Conservation (phyloP, 1,140 invertebrate genomes). For the Lepidostoma basale region DNA sequence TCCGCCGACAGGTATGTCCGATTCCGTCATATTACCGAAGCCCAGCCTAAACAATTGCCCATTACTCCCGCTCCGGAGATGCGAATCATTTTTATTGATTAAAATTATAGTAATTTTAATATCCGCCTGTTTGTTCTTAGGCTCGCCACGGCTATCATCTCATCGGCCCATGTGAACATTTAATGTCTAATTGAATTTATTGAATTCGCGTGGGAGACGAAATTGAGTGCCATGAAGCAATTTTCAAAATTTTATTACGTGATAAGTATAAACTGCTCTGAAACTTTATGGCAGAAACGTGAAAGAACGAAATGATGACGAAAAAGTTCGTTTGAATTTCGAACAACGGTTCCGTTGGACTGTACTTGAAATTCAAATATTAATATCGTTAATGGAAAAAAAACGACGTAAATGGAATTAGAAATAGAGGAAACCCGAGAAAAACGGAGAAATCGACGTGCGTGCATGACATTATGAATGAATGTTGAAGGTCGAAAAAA, state of each 20-base stretch:
- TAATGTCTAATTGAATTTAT: slow-evolving; percentile 33
- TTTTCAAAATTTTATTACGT: slow-evolving; percentile 22
- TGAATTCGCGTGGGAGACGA: slow-evolving; percentile 22
- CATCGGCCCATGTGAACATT: slow-evolving; percentile 11
- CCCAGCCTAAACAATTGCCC: slow-evolving; percentile 22
- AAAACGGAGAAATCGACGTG: no score
- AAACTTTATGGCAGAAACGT: slow-evolving; percentile 5
- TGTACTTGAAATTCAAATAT: no score
- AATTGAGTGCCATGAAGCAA: slow-evolving; percentile 21
- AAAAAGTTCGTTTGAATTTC: no score
- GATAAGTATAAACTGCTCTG: slow-evolving; percentile 19
- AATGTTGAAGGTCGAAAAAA: no score
- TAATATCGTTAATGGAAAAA: no score
- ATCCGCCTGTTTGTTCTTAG: slow-evolving; percentile 27
- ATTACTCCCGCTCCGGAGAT: slow-evolving; percentile 23
- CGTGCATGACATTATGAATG: no score
- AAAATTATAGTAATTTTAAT: slow-evolving; percentile 37
- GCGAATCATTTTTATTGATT: slow-evolving; percentile 39
- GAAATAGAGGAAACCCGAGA: no score
- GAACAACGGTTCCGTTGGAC: no score
- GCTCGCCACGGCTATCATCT: slow-evolving; percentile 22
- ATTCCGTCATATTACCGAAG: slow-evolving; percentile 7
- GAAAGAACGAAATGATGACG: no score
- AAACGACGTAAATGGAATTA: no score
- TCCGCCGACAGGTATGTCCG: background rate